phyloP scores from a whole-genome alignment of 2,888 invertebrate species.

The Gymnocheta viridis region DNA sequence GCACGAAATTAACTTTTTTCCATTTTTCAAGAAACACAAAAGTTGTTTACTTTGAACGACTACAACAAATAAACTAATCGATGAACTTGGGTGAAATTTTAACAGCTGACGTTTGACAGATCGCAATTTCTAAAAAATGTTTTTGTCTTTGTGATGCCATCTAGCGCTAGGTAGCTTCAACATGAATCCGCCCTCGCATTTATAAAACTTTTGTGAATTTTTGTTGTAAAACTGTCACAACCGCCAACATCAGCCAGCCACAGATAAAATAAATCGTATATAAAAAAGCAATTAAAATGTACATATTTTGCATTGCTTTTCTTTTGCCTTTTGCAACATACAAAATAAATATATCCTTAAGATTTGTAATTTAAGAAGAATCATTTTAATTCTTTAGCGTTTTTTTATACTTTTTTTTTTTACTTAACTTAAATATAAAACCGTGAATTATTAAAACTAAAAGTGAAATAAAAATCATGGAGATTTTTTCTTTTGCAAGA shows the following conservation, averaged over 20 bases:
- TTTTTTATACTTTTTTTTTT: not conserved
- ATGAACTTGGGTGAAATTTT: too few species aligned
- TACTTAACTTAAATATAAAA: constrained; percentile 13
- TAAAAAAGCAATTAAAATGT: constrained; percentile 31
- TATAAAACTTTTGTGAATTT: not conserved
- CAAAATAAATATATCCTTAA: constrained; percentile 9
- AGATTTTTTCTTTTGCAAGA: not conserved
- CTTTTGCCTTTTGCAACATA: not conserved
- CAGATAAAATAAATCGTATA: not conserved
- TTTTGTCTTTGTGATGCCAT: too few species aligned
- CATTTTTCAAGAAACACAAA: too few species aligned
- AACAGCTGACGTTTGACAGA: too few species aligned
- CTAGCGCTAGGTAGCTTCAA: too few species aligned
- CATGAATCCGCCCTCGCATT: too few species aligned
- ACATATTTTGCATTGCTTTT: constrained; percentile 46
- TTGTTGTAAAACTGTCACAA: not conserved
- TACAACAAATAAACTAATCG: too few species aligned
- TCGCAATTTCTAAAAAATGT: too few species aligned
- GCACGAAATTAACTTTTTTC: too few species aligned
- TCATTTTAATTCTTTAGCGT: not conserved
- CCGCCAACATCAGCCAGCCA: not conserved
- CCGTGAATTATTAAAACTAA: constrained; percentile 45
- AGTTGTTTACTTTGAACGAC: too few species aligned
- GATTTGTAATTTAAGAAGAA: not conserved
- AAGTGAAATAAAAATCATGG: not conserved